Conservation (phyloP, 1,140 invertebrate genomes). For the Aphis gossypii region DNA sequence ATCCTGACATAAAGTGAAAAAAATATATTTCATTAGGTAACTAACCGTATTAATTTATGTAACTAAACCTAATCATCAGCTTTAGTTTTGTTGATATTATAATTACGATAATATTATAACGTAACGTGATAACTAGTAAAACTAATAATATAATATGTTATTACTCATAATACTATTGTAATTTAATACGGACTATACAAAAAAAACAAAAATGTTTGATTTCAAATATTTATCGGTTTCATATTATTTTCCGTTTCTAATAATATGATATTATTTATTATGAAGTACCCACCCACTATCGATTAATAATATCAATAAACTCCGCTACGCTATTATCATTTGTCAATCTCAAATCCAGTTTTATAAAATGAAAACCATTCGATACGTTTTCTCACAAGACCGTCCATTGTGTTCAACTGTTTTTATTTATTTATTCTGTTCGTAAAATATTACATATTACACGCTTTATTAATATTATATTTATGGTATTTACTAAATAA, state of each 20-base stretch:
- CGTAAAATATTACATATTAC: neutral
- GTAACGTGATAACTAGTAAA: neutral
- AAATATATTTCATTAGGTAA: no score
- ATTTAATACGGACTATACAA: neutral
- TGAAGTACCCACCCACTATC: neutral
- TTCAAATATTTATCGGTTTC: neutral
- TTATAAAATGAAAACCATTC: slow-evolving; percentile 22
- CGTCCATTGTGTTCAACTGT: neutral
- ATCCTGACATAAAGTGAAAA: neutral
- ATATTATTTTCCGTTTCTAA: neutral
- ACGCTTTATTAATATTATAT: neutral
- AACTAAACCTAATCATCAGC: neutral
- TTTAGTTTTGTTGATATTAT: neutral
- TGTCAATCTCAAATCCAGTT: slow-evolving; percentile 45
- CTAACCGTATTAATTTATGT: neutral
- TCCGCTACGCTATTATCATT: neutral
- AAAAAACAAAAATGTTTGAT: neutral
- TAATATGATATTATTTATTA: neutral
- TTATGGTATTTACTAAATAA: neutral
- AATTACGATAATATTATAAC: slow-evolving; percentile 14
- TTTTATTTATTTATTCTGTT: neutral
- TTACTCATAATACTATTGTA: neutral
- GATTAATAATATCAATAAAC: neutral
- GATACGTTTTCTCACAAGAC: neutral
- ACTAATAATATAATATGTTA: neutral